Evolutionary conservation across 64 coral and sea anemone genomes (phyloP).

Genomic region (Montipora foliosa): DNA sequence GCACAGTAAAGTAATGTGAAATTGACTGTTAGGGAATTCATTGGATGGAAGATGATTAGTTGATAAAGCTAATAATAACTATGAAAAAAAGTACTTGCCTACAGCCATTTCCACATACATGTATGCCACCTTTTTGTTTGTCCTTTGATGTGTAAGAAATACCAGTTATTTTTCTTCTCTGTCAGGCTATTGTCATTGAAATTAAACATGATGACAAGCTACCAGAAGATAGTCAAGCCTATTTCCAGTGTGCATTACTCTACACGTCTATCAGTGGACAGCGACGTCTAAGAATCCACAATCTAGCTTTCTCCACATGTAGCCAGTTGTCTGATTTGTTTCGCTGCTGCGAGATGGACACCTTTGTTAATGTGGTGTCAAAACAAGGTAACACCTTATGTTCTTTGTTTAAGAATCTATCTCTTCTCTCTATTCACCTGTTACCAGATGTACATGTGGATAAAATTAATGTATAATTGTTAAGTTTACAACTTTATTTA

Average conservation of each 20-base stretch:
- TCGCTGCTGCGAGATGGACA: slow-evolving; percentile 99
- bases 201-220: slow-evolving; percentile 99
- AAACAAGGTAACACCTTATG: slow-evolving; percentile 77
- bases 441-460: too few relatives aligned
- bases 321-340: slow-evolving; percentile 95
- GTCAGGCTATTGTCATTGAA: slow-evolving; percentile 92
- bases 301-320: slow-evolving; percentile 91
- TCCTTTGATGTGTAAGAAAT: too few relatives aligned
- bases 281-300: slow-evolving; percentile 87
- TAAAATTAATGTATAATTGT: too few relatives aligned
- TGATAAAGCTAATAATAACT: too few relatives aligned
- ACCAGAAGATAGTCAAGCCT: slow-evolving; percentile 88
- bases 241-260: slow-evolving; percentile 93
- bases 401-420: not conserved
- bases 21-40: too few relatives aligned
- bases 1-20: too few relatives aligned
- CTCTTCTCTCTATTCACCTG: too few relatives aligned
- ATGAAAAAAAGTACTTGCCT: too few relatives aligned
- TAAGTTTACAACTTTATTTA: not conserved
- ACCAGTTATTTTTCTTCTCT: not conserved
- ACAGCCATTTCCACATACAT: too few relatives aligned
- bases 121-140: too few relatives aligned
- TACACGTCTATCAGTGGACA: slow-evolving; percentile 94
- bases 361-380: slow-evolving; percentile 85
- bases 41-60: too few relatives aligned